Base-by-base conservation (phyloP, 2,888 invertebrate genomes). In the Isoperla grammatica region DNA sequence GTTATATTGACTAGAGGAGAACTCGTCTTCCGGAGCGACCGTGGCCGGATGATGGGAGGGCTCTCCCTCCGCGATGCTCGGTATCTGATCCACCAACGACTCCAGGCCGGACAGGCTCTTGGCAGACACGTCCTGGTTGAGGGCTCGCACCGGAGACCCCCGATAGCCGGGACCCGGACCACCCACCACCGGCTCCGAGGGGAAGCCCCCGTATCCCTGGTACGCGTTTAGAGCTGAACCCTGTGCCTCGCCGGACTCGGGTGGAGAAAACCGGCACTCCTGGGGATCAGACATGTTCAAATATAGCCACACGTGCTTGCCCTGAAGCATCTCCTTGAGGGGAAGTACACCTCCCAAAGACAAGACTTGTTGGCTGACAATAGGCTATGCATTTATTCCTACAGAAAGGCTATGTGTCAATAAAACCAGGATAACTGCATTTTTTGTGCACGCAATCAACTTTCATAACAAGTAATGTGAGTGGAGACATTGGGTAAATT, bases 31-130 rank as follows among this genome's bases (percentile, higher is more conserved):
- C 20, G 69, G 68, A 37, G 68, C 67, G 1, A 69, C 70, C 6
- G 67, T 66, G 19, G 65, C 67, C 15, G 65, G 64, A 35, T 71
- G 57, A 58, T 64, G 70, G 2, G 70, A 67, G 35, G 66, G 67
- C 20, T 82, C 84, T 5, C 86, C 86, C 68, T 91, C 90, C 59
- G 87, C 85, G 74, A 91, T 88, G 69, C 89, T 88, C 55, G 92
- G 93, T 75, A 93, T 93, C 80, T 93, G 93, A 77, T 93, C 92
- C 65, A 93, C 92, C 50, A 93, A 79, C 43, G 91, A 92, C 75
- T 93, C 92, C 49, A 93, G 79, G 17, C 92, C 93, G 15, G 91
- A 91, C 50, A 90, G 78, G 68, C 89, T 90, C 73, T 91, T 91
- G 23, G 89, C 86, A n/a, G 90, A 84, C 37, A 90, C 87, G 75